Evolutionary conservation across 2,113 vertebrate species (phyloP).

Genomic region (Chlorocebus sabaeus): DNA sequence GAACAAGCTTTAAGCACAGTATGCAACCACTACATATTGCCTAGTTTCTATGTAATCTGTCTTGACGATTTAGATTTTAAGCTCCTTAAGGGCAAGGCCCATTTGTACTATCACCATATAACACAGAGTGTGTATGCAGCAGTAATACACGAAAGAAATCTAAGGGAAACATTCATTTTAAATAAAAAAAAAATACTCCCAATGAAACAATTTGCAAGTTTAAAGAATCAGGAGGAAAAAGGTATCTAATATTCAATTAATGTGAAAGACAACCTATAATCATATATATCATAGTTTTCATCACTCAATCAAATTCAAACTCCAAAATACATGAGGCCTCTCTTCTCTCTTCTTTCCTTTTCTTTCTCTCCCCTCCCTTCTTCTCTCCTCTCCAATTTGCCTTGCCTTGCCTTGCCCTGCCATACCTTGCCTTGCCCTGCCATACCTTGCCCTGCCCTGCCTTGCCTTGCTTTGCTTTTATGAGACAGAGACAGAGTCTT

Average conservation of each 20-base stretch:
- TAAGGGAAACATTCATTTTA: not conserved
- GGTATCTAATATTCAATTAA: not conserved
- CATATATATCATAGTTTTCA: not conserved
- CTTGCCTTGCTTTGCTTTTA: too few relatives aligned
- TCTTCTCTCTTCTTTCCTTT: too few relatives aligned
- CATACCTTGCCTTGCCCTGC: too few relatives aligned
- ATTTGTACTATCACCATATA: not conserved
- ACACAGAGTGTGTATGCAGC: fast-evolving
- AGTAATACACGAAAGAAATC: not conserved
- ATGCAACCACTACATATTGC: too few relatives aligned
- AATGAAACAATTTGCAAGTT: not conserved
- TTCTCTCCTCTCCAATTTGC: too few relatives aligned
- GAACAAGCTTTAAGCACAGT: not conserved
- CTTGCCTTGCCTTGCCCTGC: too few relatives aligned
- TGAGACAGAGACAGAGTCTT: too few relatives aligned
- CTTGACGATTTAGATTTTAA: not conserved
- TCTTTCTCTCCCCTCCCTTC: too few relatives aligned
- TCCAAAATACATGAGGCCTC: not conserved
- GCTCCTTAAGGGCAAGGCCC: not conserved
- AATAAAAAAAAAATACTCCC: not conserved
- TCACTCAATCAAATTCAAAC: not conserved
- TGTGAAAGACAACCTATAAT: not conserved
- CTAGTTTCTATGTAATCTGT: not conserved
- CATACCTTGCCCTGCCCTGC: too few relatives aligned
- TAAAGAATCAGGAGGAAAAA: not conserved